A percentile compares a stretch with the other conserved stretches of the same genome.
Conservation (phyloP, 1,140 invertebrate species). For the Pachyrhynchus sulphureomaculatus region DNA sequence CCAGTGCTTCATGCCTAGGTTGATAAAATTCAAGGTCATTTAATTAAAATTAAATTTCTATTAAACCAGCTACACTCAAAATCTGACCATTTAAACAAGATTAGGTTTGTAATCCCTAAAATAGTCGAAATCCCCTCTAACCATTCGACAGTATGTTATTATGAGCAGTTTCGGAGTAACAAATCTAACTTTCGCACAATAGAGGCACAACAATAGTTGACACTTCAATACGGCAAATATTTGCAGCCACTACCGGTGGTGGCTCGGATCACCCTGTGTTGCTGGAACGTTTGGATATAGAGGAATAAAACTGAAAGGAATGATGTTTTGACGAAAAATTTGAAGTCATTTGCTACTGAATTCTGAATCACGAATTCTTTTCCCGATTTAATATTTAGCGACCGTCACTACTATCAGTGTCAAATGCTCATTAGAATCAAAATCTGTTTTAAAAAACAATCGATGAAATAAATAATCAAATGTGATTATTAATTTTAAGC, state of each 20-base stretch:
- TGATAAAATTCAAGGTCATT: too few species aligned
- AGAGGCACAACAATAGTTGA: constrained; percentile 46
- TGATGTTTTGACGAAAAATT: too few species aligned
- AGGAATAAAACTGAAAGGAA: background rate
- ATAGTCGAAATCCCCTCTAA: background rate
- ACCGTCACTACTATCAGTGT: too few species aligned
- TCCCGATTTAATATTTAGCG: too few species aligned
- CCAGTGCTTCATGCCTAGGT: too few species aligned
- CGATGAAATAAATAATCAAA: too few species aligned
- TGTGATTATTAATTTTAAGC: too few species aligned
- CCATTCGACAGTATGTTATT: constrained; percentile 13
- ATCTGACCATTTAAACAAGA: constrained; percentile 16
- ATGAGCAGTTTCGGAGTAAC: constrained; percentile 37
- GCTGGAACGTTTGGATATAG: background rate
- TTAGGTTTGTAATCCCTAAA: constrained; percentile 25
- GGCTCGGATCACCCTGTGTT: constrained; percentile 14
- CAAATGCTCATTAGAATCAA: too few species aligned
- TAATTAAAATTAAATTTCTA: constrained; percentile 12
- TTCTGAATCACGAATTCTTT: too few species aligned
- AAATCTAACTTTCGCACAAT: constrained; percentile 46
- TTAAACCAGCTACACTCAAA: background rate
- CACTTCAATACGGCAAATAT: constrained; percentile 51
- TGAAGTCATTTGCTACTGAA: too few species aligned
- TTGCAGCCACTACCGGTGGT: constrained; percentile 37
- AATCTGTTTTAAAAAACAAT: too few species aligned